phyloP scores from a whole-genome alignment of 2,113 vertebrate species.

The Brachypteracias leptosomus region DNA sequence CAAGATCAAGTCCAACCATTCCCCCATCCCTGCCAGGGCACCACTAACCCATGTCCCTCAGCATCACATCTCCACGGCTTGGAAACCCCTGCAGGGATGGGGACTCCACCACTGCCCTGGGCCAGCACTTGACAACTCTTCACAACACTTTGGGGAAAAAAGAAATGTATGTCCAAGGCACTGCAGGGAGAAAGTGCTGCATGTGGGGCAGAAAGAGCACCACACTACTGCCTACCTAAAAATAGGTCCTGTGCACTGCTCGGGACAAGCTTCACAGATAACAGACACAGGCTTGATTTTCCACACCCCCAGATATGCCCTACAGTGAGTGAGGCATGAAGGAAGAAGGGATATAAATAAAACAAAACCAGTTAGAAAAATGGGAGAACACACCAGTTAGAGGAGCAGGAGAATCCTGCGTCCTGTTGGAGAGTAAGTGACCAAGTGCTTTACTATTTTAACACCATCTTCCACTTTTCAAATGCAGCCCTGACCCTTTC shows the following conservation, averaged over 20 bases:
- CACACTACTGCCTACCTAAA: background rate
- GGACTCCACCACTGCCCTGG: too few relatives aligned
- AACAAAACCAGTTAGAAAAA: background rate
- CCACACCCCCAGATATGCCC: background rate
- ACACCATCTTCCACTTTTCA: background rate
- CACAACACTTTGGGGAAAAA: too few relatives aligned
- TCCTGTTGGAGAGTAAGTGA: background rate
- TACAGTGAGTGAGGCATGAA: background rate
- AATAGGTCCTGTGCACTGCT: background rate
- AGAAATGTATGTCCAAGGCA: background rate
- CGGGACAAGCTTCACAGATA: conserved; percentile 9
- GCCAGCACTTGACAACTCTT: too few relatives aligned
- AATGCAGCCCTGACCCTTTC: background rate
- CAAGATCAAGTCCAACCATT: too few relatives aligned
- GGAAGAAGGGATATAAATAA: background rate
- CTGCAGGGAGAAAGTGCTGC: background rate
- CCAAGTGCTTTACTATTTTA: background rate
- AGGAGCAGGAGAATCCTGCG: background rate
- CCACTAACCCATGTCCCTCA: too few relatives aligned
- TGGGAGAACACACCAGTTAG: background rate
- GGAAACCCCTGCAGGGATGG: too few relatives aligned
- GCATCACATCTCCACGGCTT: too few relatives aligned
- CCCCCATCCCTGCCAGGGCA: too few relatives aligned
- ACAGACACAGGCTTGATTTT: conserved; percentile 10
- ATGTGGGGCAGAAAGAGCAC: background rate